Percentiles rank a stretch among this genome's conserved stretches.
Conservation (phyloP, 1,140 invertebrate genomes). For the Dermatophagoides farinae region DNA sequence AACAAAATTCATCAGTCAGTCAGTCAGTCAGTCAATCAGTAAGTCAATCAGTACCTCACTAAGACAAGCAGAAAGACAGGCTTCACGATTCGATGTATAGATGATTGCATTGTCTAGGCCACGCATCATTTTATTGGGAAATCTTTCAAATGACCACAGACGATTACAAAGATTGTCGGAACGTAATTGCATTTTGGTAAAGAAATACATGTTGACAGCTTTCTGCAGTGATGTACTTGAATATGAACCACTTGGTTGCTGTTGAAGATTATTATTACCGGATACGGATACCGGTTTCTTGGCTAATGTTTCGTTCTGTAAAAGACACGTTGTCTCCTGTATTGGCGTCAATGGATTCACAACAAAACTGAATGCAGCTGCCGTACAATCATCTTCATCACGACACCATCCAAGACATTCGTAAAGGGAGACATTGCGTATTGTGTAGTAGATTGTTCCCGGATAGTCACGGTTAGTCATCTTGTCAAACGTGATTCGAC, state of each 20-base stretch:
- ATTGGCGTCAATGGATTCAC: conserved; percentile 70
- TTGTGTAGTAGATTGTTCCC: conserved; percentile 73
- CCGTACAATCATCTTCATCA: conserved; percentile 70
- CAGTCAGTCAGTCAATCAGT: background rate
- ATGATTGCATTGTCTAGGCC: conserved; percentile 73
- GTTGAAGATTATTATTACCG: background rate
- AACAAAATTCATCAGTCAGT: background rate
- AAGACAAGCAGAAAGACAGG: conserved; percentile 68
- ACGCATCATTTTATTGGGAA: conserved; percentile 71
- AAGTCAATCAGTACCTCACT: conserved; percentile 44
- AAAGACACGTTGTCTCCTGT: conserved; percentile 72
- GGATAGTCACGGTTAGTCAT: conserved; percentile 72
- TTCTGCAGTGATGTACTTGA: conserved; percentile 43
- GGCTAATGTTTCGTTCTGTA: conserved; percentile 75
- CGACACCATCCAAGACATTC: conserved; percentile 85
- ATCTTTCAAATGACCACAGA: conserved; percentile 76
- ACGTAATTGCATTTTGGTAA: conserved; percentile 73
- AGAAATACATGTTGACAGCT: conserved; percentile 78
- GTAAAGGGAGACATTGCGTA: conserved; percentile 70
- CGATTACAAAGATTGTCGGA: conserved; percentile 73
- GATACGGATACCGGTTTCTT: conserved; percentile 33
- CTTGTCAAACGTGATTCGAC: conserved; percentile 68
- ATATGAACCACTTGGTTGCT: conserved; percentile 27
- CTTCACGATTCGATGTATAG: conserved; percentile 79
- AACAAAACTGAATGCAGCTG: conserved; percentile 73